These are phyloP conservation scores for Acanthaster planci DNA, from an alignment of 35 echinoderm and acorn worm species.

Conservation along the genomic window DNA sequence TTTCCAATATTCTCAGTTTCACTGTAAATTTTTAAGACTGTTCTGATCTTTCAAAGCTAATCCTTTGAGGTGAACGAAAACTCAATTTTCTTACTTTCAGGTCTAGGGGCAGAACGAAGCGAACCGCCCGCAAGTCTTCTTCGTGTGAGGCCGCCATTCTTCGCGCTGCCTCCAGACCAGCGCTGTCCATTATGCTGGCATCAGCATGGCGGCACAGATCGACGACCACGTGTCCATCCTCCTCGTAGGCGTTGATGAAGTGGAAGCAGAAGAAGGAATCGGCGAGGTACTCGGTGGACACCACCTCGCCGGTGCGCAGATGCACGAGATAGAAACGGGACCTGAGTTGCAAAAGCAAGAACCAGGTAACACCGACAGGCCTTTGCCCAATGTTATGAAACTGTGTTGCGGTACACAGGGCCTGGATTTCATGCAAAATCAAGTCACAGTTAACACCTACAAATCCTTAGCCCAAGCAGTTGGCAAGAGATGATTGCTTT, in stretches of 20 bases:
- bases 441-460: no score
- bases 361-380: not conserved
- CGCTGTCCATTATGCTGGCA: slow-evolving; percentile 19
- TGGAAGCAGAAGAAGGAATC: slow-evolving; percentile 89
- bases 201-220: slow-evolving; percentile 70
- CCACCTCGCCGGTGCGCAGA: slow-evolving; percentile 23
- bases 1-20: no score
- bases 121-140: not conserved
- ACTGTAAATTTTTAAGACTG: no score
- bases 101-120: slow-evolving; percentile 68
- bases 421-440: no score
- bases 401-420: no score
- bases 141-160: not conserved
- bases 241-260: slow-evolving; percentile 80
- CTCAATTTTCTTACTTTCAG: not conserved
- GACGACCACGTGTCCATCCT: slow-evolving; percentile 63
- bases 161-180: slow-evolving; percentile 23
- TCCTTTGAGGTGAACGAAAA: no score
- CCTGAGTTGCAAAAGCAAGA: no score
- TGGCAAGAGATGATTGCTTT: no score
- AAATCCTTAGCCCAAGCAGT: no score
- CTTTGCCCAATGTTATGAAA: no score
- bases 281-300: slow-evolving; percentile 51
- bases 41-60: no score
- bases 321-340: slow-evolving; percentile 58